Percentiles rank a stretch among this genome's conserved stretches.
Evolutionary conservation across 1,140 invertebrate species (phyloP).

Genomic region (Oscheius sp.): DNA sequence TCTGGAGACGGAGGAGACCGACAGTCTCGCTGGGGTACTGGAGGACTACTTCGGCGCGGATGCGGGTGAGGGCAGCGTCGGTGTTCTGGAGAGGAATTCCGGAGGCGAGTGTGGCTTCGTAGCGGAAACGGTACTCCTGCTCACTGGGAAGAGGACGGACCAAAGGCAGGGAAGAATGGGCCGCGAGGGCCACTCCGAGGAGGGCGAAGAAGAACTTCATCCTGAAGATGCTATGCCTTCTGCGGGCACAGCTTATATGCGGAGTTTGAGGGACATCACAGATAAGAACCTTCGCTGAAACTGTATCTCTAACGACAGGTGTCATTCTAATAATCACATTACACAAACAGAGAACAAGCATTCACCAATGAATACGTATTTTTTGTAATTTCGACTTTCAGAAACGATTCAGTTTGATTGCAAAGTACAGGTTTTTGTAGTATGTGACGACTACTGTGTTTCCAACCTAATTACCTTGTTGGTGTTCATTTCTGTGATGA

Average conservation of each 20-base stretch:
- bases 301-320: no score
- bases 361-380: no score
- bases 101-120: slow-evolving; percentile 9
- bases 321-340: no score
- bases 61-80: slow-evolving; percentile 14
- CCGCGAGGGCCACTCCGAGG: background rate
- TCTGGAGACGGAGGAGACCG: slow-evolving; percentile 1
- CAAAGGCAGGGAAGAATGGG: background rate
- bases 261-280: no score
- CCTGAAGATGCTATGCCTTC: background rate
- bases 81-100: slow-evolving; percentile 14
- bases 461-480: no score
- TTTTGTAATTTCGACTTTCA: no score
- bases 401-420: no score
- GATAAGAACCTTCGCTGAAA: no score
- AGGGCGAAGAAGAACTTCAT: slow-evolving; percentile 7
- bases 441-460: no score
- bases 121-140: slow-evolving; percentile 19
- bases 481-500: no score
- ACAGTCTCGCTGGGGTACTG: background rate
- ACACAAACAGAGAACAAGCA: no score
- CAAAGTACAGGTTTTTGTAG: no score
- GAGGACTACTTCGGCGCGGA: slow-evolving; percentile 3
- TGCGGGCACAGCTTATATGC: background rate
- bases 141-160: background rate